Evolutionary conservation across 1,140 invertebrate species (phyloP).

Genomic region (Brachionus calyciflorus): DNA sequence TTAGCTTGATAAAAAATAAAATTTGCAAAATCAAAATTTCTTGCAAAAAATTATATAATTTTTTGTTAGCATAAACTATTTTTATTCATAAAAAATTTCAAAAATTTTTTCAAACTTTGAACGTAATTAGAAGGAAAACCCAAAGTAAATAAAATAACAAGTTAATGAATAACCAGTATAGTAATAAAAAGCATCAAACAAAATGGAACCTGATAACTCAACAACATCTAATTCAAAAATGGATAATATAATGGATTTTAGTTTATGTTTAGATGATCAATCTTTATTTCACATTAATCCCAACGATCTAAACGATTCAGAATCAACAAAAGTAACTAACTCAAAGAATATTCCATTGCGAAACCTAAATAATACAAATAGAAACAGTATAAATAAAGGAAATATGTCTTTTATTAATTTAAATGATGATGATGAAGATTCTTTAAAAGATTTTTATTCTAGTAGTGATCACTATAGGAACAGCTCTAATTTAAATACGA

Average conservation of each 20-base stretch:
- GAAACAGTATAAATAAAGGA: background rate
- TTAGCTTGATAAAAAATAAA: too few relatives aligned
- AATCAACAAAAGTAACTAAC: too few relatives aligned
- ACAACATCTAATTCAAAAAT: too few relatives aligned
- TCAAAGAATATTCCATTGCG: background rate
- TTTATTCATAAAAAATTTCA: background rate
- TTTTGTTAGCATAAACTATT: constrained; percentile 18
- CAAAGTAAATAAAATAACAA: background rate
- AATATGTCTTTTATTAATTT: background rate
- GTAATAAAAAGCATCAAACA: background rate
- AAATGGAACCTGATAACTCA: too few relatives aligned
- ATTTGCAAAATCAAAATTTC: too few relatives aligned
- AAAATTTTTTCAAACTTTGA: background rate
- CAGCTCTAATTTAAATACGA: too few relatives aligned
- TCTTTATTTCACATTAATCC: background rate
- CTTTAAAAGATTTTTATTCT: background rate
- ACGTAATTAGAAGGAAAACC: background rate
- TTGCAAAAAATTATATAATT: background rate
- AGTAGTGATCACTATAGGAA: background rate
- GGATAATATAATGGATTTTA: background rate
- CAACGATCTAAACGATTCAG: background rate
- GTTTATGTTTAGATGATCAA: background rate
- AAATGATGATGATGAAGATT: background rate
- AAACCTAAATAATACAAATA: background rate
- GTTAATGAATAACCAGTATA: background rate